Percentiles rank a stretch among this genome's conserved stretches.
Conservation (phyloP, 2,797 vertebrate species). For the Danio albolineatus region DNA sequence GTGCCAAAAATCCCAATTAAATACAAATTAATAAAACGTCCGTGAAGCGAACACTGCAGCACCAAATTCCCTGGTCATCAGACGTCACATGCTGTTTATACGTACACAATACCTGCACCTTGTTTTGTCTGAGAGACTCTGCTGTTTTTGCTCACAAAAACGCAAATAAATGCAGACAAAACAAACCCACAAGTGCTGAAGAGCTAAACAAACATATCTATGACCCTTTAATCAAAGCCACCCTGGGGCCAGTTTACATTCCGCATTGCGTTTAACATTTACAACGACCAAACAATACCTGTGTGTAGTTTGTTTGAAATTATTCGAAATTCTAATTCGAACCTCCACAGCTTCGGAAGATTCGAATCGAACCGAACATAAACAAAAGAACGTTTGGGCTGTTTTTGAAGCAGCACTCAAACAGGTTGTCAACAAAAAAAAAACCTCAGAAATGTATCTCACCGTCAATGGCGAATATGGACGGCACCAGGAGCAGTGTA, state of each 20-base stretch:
- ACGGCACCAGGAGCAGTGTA: conserved; percentile 76
- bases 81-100: conserved; percentile 33
- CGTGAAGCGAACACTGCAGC: conserved; percentile 39
- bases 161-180: neutral
- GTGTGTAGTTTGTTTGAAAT: neutral
- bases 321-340: neutral
- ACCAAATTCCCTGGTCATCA: conserved; percentile 4
- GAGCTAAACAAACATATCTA: too few relatives aligned
- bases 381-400: neutral
- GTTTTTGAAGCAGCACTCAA: neutral
- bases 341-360: neutral
- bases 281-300: neutral
- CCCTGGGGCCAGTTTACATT: neutral
- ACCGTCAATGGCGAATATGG: conserved; percentile 74
- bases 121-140: conserved; percentile 10
- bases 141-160: neutral
- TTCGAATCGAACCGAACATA: neutral
- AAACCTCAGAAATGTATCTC: conserved; percentile 59
- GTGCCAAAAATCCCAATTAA: conserved; percentile 9
- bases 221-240: neutral
- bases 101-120: conserved; percentile 14
- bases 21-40: conserved; percentile 7
- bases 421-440: conserved; percentile 61
- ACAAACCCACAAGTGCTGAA: neutral
- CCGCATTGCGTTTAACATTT: conserved; percentile 57